Conservation (phyloP, 2,113 vertebrate species). For the Pseudopipra pipra region DNA sequence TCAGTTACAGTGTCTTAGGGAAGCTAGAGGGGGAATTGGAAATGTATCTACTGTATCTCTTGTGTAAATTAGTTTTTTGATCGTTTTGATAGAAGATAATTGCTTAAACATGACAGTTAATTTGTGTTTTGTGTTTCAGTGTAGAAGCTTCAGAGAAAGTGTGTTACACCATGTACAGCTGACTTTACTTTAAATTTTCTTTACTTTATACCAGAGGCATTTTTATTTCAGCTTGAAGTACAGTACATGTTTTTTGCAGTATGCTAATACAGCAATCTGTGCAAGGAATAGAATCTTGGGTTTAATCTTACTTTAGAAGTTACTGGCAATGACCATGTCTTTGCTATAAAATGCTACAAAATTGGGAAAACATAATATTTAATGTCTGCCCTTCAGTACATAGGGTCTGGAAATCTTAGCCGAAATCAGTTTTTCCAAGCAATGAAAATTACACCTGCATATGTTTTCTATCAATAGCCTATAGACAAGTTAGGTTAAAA, state of each 20-base stretch:
- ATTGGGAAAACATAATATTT: neutral
- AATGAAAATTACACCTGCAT: slow-evolving; percentile 26
- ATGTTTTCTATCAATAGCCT: slow-evolving; percentile 43
- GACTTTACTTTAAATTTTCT: slow-evolving; percentile 37
- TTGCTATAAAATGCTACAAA: slow-evolving; percentile 40
- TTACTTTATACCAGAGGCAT: slow-evolving; percentile 5
- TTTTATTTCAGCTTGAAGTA: slow-evolving; percentile 53
- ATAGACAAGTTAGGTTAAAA: slow-evolving; percentile 13
- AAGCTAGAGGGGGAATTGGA: slow-evolving; percentile 14
- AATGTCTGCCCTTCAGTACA: slow-evolving; percentile 29
- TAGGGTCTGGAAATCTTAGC: slow-evolving; percentile 5
- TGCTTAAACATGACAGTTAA: slow-evolving; percentile 49
- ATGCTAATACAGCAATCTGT: slow-evolving; percentile 40
- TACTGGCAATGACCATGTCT: slow-evolving; percentile 38
- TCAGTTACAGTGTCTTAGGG: neutral
- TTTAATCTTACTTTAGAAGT: slow-evolving; percentile 41
- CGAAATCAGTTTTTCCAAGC: slow-evolving; percentile 21
- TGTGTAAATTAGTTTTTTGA: slow-evolving; percentile 45
- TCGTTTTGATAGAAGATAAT: slow-evolving; percentile 46
- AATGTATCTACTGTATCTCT: slow-evolving; percentile 5
- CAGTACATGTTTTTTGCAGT: neutral
- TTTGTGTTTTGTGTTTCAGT: slow-evolving; percentile 46
- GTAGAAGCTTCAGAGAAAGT: slow-evolving; percentile 30
- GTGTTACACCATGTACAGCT: neutral
- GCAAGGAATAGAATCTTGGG: slow-evolving; percentile 12